Evolutionary conservation across 53 echinoderm and acorn worm genomes (phyloP), one percentile per base, ranked within the genome.

Genomic region (Paracentrotus lividus): DNA sequence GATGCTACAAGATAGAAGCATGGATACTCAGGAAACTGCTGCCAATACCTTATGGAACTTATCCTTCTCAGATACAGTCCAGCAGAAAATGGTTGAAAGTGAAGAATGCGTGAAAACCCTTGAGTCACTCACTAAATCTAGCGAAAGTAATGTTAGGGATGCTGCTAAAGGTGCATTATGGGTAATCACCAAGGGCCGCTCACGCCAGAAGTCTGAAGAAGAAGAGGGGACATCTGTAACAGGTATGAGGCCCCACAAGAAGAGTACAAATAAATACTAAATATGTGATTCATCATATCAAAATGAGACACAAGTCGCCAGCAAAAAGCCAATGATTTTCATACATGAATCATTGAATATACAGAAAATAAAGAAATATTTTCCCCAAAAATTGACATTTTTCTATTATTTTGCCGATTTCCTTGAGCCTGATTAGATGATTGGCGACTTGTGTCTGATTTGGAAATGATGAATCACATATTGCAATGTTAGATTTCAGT

Each of bases 151-250:
- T 3, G 97, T 98, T 24, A 64, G 94, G 43, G 92, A 95, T 33
- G 95, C 96, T 3, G 99, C 99, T 7, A 96, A 97, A 55, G 97
- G 99, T 2, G 97, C 99, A 84, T 90, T 98, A 88, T 98, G 99
- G 99, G 95, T 98, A 72, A 94, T 91, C 45, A 91, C 69, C 33
- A 53, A 72, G 54, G 91, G 64, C 7, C 27, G 24, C 16, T 55
- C 89, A 44, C 94, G 90, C 76, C 65, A 75, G 85, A 27, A 7
- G 85, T 7, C 92, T 92, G 65, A 89, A 75, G 60, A 96, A 75
- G 24, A 45, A 86, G 88, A 40, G 84, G 42, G 54, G 60, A 72
- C n/a, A 77, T 57, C 9, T 18, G 60, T 42, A 27, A 61, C 85
- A 60, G 94, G 94, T 81, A 14, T 45, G 81, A 27, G 72, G 72